Evolutionary conservation across 2,888 invertebrate species (phyloP).

Genomic region (Rhabditophanes sp.): DNA sequence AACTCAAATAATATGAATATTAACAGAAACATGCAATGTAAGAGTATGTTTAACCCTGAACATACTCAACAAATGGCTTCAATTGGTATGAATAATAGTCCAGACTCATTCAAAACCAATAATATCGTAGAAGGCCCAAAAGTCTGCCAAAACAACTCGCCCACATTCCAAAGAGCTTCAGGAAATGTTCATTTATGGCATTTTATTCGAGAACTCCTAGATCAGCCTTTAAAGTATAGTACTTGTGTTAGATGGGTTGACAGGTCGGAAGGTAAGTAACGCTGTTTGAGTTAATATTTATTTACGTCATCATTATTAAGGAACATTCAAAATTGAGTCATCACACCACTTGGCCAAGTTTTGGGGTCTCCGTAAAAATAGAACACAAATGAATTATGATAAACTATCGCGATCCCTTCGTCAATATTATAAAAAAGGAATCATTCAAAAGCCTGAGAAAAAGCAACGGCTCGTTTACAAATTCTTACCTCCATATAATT

Average conservation of each 20-base stretch:
- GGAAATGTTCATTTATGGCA: constrained; percentile 82
- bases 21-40: no score
- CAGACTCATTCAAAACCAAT: no score
- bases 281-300: not conserved
- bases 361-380: constrained; percentile 93
- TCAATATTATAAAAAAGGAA: constrained; percentile 97
- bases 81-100: no score
- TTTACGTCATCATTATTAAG: constrained; percentile 23
- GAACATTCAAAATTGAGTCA: constrained; percentile 91
- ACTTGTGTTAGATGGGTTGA: constrained; percentile 94
- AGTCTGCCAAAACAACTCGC: no score
- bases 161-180: constrained; percentile 9
- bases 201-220: constrained; percentile 82
- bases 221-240: constrained; percentile 70
- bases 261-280: constrained; percentile 58
- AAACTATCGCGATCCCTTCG: constrained; percentile 88
- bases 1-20: no score
- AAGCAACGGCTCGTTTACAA: constrained; percentile 95
- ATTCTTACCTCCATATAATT: constrained; percentile 52
- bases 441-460: constrained; percentile 95
- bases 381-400: constrained; percentile 99
- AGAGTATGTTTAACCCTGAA: no score
- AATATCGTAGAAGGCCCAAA: no score
- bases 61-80: no score
- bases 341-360: constrained; percentile 86